A percentile compares a stretch with the other conserved stretches of the same genome.
Conservation (phyloP, 2,797 vertebrate genomes). For the Mastacembelus armatus region DNA sequence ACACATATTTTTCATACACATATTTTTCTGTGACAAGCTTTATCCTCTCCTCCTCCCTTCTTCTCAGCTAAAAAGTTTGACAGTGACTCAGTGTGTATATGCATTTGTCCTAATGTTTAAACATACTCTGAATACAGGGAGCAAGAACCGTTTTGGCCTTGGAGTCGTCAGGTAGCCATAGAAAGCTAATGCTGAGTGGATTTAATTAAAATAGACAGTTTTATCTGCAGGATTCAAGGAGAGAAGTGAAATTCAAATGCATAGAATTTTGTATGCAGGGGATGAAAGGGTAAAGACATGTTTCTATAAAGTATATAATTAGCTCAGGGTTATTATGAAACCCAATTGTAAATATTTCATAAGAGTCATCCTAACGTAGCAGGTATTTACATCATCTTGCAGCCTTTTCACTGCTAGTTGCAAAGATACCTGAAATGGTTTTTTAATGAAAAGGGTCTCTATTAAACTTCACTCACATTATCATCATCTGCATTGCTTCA, state of each 20-base stretch:
- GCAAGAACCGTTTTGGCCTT: constrained; percentile 23
- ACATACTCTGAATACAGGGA: constrained; percentile 15
- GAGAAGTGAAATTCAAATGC: background rate
- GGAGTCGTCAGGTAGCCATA: background rate
- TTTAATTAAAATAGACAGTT: constrained; percentile 34
- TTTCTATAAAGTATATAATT: background rate
- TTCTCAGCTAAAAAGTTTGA: constrained; percentile 17
- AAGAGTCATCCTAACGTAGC: too few species aligned
- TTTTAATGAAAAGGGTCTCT: too few species aligned
- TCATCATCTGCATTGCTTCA: too few species aligned
- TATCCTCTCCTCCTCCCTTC: background rate
- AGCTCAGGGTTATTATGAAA: background rate
- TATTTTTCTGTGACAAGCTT: constrained; percentile 41
- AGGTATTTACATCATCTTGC: background rate
- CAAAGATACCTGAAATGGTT: background rate
- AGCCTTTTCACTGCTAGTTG: background rate
- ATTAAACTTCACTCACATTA: too few species aligned
- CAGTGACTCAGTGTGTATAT: constrained; percentile 21
- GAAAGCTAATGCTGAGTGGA: constrained; percentile 23
- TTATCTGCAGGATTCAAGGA: constrained; percentile 9
- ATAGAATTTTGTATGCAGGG: background rate
- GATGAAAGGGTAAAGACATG: too few species aligned
- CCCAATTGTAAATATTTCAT: too few species aligned
- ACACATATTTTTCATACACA: too few species aligned
- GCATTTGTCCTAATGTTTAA: constrained; percentile 24